These are phyloP conservation scores for Colius striatus DNA, from an alignment of 2,113 vertebrate genomes.

Conservation along the genomic window DNA sequence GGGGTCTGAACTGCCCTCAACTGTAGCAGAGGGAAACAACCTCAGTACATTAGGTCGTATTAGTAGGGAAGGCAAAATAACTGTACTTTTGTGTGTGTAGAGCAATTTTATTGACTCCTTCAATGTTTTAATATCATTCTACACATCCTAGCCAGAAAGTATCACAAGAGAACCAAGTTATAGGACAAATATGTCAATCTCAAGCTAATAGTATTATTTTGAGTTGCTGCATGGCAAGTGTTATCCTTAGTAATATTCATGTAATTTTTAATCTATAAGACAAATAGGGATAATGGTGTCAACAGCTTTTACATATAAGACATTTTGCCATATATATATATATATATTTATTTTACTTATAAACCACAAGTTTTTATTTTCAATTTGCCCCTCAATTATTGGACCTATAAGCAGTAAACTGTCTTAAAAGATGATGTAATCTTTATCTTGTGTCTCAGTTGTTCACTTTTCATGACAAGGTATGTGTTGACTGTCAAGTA, in stretches of 20 bases:
- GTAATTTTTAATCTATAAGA: neutral
- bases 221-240: neutral
- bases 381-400: neutral
- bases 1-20: neutral
- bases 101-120: neutral
- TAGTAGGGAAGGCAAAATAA: neutral
- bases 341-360: neutral
- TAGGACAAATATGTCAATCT: neutral
- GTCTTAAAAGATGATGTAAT: neutral
- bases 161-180: neutral
- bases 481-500: neutral
- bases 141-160: neutral
- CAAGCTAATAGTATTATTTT: neutral
- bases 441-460: neutral
- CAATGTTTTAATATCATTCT: neutral
- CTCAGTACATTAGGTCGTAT: fast-evolving
- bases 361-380: neutral
- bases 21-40: neutral
- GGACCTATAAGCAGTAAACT: neutral
- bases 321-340: neutral
- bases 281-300: neutral
- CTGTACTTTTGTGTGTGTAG: neutral
- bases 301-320: neutral
- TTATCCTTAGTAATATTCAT: neutral
- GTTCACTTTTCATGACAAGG: neutral